Evolutionary conservation across 2,888 invertebrate genomes (phyloP), one percentile per base, ranked within the genome.

Genomic region (Beris morrisii): DNA sequence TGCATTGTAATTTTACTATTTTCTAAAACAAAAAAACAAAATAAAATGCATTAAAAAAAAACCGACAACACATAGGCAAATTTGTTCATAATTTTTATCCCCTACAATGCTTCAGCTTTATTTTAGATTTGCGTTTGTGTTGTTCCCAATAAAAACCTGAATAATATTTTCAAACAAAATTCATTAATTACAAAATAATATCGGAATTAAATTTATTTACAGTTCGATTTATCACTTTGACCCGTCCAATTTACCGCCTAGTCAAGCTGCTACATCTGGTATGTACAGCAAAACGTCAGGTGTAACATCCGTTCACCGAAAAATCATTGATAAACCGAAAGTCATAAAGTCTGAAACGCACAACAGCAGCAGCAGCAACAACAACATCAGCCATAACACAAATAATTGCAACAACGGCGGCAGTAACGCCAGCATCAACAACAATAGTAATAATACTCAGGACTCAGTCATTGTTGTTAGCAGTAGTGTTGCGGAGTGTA

Each of bases 181-280:
- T 38, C 38, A 38, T 38, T 38, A 13, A 48, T n/a, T 48, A 13
- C 13, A 15, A 46, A 46, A 58, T 45, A 43, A n/a, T 9, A 15
- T 46, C 28, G 5, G 54, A 15, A 12, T 57, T 61, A 38, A 38
- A 65, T 32, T 70, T 69, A 65, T 31, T 77, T 78, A 55, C 76
- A 81, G 81, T 73, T 78, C 81, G 71, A 76, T 81, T 71, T 81
- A 81, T 74, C 81, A 80, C 74, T 81, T 78, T 73, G 81, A 81
- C 75, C 80, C 81, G 72, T 79, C 80, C 73, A 81, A 80, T 72
- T 73, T 79, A 74, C 80, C 81, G 69, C 77, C 80, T 69, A 76
- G 75, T 72, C 79, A 79, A 75, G 74, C 77, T 70, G 73, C 75
- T 65, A 59, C 73, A 43, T 65, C 73, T 55, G 72, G 73, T 64